Base-by-base conservation (phyloP, 2,888 invertebrate species). In the Trichogramma evanescens region DNA sequence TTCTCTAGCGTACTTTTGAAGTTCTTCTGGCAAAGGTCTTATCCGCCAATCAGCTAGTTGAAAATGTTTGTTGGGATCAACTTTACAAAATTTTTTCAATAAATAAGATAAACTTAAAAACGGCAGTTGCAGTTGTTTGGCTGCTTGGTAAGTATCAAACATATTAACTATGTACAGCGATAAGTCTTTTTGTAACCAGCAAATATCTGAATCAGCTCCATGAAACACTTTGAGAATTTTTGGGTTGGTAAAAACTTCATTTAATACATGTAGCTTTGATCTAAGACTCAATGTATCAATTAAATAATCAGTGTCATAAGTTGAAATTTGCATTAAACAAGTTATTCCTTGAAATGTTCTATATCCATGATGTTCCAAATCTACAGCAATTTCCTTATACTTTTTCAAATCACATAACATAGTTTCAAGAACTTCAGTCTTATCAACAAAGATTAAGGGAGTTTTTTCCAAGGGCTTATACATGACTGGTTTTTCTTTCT, bases 131-230 rank as follows among this genome's bases (percentile, higher is more conserved):
- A 98, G 81, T 3, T 85, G 81, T 66, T 88, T 85, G 0, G 93
- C 88, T 0, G 96, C 97, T 73, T 90, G 88, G 73, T 93, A 87
- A 0, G 98, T 99, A 77, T 99, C 99, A 75, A 99, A 97, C 87
- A 99, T 85, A 67, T 97, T 96, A 1, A 99, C 96, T 3, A 99
- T 80, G 74, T 99, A 99, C 2, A 99, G 75, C 0, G 95, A 91
- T 59, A 98, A 86, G 82, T 99, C 99, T 10, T 95, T 82, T 77
- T 99, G 99, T 42, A 99, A 80, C 98, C 99, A 99, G 43, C 86
- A 80, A 13, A 99, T 83, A 74, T 99, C 98, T 62, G 75, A 81
- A 61, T 91, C 88, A 0, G 94, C 91, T 7, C 98, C 98, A 74
- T 99, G 99, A 67, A 99, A 88, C 5, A 95, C 95, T 83, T 99